phyloP scores from a whole-genome alignment of 2,113 vertebrate genomes.

The Toxotes chatareus region DNA sequence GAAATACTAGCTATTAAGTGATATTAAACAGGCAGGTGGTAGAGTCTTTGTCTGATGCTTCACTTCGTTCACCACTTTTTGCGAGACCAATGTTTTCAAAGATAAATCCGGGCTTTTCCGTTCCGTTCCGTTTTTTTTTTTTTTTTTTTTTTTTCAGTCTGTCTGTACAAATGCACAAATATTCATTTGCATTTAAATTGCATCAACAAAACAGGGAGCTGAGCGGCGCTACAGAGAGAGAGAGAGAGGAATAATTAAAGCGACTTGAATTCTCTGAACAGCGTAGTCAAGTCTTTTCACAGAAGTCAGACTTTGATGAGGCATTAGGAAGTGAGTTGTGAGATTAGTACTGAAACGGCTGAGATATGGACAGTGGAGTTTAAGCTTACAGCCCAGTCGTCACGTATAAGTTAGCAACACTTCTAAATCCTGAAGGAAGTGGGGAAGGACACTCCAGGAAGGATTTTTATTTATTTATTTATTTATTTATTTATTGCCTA shows the following conservation, averaged over 20 bases:
- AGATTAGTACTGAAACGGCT: slow-evolving; percentile 22
- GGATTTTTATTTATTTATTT: background rate
- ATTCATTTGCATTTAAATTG: slow-evolving; percentile 36
- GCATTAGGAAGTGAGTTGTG: slow-evolving; percentile 8
- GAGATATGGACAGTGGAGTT: background rate
- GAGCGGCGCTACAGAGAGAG: background rate
- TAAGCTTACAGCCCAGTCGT: background rate
- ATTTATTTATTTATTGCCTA: background rate
- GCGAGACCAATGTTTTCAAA: background rate
- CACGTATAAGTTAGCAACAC: slow-evolving; percentile 12
- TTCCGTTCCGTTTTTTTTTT: background rate
- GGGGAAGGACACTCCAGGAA: slow-evolving; percentile 17
- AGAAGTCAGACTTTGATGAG: slow-evolving; percentile 13
- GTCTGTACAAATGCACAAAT: background rate
- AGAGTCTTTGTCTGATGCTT: background rate
- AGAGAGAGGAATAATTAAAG: background rate
- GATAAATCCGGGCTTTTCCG: background rate
- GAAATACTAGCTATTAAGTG: background rate
- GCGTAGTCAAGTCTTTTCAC: background rate
- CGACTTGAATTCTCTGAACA: background rate
- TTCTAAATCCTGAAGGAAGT: slow-evolving; percentile 27
- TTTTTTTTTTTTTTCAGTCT: no score
- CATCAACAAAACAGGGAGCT: slow-evolving; percentile 11
- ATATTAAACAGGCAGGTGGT: background rate
- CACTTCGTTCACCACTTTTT: background rate